A percentile compares a stretch with the other conserved stretches of the same genome.
phyloP scores from a whole-genome alignment of 2,113 vertebrate species.

The Dasyurus viverrinus region DNA sequence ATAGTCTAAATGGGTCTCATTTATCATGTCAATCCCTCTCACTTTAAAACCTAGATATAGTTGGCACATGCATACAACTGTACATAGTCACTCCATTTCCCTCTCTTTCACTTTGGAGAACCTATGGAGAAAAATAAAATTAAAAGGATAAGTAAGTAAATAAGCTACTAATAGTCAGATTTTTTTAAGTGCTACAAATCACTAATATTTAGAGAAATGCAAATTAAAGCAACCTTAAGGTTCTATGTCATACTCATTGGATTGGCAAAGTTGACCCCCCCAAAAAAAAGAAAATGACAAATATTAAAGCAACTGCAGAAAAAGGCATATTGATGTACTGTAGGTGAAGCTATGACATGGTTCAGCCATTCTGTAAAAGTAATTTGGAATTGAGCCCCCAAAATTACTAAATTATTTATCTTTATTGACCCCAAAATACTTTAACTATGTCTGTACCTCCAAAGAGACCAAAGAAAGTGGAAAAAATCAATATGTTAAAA shows the following conservation, averaged over 20 bases:
- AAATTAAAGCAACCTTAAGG: not conserved
- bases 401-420: not conserved
- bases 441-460: not conserved
- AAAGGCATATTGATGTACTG: not conserved
- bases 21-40: conserved; percentile 12
- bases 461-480: not conserved
- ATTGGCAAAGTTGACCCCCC: not conserved
- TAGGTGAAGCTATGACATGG: not conserved
- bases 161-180: not conserved
- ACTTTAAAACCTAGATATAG: conserved; percentile 21
- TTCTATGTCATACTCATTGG: not conserved
- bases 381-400: not conserved
- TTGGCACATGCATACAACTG: not conserved
- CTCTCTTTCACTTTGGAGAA: not conserved
- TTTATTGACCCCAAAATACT: not conserved
- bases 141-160: not conserved
- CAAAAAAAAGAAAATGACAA: not conserved
- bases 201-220: not conserved
- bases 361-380: not conserved
- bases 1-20: not conserved
- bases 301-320: not conserved
- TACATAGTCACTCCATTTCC: not conserved
- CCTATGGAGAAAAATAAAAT: not conserved
- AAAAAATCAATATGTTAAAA: not conserved
- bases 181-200: not conserved